phyloP scores from a whole-genome alignment of 2,113 vertebrate species.

The Nibea coibor region DNA sequence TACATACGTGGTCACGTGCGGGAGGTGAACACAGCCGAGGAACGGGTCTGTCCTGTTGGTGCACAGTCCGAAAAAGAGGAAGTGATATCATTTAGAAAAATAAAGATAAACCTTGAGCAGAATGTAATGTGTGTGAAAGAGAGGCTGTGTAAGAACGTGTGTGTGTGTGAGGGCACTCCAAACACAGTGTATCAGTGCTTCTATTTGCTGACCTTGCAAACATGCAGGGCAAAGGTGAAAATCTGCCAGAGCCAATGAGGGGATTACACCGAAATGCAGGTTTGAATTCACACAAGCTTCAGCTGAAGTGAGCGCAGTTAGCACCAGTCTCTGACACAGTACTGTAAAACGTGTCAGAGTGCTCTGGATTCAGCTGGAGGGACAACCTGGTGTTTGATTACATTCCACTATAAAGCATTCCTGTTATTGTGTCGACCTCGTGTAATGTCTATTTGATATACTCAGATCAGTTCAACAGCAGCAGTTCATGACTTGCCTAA shows the following conservation, averaged over 20 bases:
- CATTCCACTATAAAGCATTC: background rate
- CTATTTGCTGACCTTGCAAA: background rate
- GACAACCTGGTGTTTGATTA: background rate
- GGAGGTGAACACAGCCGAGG: background rate
- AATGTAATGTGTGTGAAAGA: background rate
- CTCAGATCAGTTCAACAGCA: background rate
- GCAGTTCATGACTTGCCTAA: background rate
- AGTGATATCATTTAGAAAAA: background rate
- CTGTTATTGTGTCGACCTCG: background rate
- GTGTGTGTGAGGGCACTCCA: background rate
- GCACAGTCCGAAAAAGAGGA: background rate
- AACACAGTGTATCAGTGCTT: background rate
- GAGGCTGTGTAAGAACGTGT: background rate
- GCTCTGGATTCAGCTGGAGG: background rate
- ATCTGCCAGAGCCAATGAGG: background rate
- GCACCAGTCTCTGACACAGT: background rate
- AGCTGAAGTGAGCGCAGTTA: background rate
- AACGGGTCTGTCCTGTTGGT: background rate
- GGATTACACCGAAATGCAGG: background rate
- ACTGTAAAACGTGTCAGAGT: background rate
- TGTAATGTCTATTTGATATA: background rate
- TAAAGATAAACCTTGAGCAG: background rate
- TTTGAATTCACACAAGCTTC: background rate
- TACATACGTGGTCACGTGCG: background rate
- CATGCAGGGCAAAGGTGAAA: slow-evolving; percentile 2